Base-by-base conservation (phyloP, 2,113 vertebrate species). In the Eublepharis macularius region DNA sequence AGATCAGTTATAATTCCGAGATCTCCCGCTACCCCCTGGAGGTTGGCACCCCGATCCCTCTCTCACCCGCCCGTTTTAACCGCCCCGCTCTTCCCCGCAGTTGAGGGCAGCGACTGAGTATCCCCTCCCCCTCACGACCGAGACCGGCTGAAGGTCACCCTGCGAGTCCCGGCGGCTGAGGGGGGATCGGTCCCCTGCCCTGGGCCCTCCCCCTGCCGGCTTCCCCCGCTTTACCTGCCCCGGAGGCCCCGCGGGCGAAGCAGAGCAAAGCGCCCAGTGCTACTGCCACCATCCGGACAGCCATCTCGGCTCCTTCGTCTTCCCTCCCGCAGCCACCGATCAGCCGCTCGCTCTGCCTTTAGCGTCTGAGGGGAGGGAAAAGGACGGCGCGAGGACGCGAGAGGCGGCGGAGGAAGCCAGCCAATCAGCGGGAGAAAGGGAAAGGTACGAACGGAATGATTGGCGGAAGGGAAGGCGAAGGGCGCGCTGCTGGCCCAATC, bases 231-330 rank as follows among this genome's bases (percentile, higher is more conserved):
- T 89, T 83, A 95, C 94, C 91, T 32, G 93, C 88, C 21, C 76
- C 91, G 2, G 65, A 83, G 77, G 88, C 82, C 32, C 74, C 76
- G 26, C 76, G 65, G 19, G 43, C 54, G 32, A 75, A 43, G 47
- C 83, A 66, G 36, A 95, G 82, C 79, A 94, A 54, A 81, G 76
- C 86, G 7, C 90, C 85, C 45, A 57, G 43, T 32, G 90, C 24
- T 11, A 89, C 41, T 66, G 75, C 16, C 0, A 88, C 29, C 26
- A 79, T 2, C 36, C 0, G 8, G 0, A 6, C 77, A 11, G 26
- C 72, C 79, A 78, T 34, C 69, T 5, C 34, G 26, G 45, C 74
- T 14, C 26, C 75, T 34, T 24, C 4, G 2, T 16, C 47, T n/a
- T 32, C 1, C 3, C 36, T 17, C 1, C 26, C 32, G 2, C 39